Evolutionary conservation across 1,140 invertebrate species (phyloP).

Genomic region (Temnothorax nylanderi): DNA sequence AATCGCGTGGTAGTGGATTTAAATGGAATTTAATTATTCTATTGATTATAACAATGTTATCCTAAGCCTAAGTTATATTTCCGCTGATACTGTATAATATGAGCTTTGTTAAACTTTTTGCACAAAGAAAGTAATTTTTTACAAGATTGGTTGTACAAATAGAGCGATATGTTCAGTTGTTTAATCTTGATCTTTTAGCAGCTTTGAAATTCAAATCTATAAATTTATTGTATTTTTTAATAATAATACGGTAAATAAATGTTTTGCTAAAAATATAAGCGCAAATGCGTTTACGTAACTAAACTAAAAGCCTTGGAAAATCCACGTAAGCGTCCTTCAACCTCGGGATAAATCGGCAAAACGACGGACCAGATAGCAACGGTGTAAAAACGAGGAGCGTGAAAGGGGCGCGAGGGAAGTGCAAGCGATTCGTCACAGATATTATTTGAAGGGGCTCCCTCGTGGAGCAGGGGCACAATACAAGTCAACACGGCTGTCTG

Average conservation of each 20-base stretch:
- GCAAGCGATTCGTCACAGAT: constrained; percentile 86
- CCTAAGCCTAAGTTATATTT: not conserved
- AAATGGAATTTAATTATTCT: constrained; percentile 29
- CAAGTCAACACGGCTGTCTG: constrained; percentile 86
- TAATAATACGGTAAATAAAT: not conserved
- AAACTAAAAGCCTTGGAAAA: not conserved
- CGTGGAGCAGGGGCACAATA: constrained; percentile 81
- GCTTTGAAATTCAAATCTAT: not conserved
- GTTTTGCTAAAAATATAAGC: not conserved
- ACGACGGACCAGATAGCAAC: constrained; percentile 52
- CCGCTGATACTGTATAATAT: not conserved
- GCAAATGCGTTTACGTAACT: not conserved
- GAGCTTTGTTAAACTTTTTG: not conserved
- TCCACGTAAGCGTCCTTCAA: not conserved
- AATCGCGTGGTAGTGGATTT: constrained; percentile 16
- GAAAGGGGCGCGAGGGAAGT: constrained; percentile 61
- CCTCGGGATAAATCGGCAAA: not conserved
- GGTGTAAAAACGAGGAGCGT: constrained; percentile 59
- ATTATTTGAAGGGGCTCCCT: constrained; percentile 83
- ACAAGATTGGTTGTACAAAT: not conserved
- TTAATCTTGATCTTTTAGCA: not conserved
- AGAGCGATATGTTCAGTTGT: not conserved
- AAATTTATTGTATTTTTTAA: not conserved
- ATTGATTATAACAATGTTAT: not conserved
- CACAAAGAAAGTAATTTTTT: not conserved